Evolutionary conservation across 30 jellyfish, hydroid and myxozoan species (phyloP), one percentile per base, ranked within the genome.

Genomic region (Aurelia aurita): DNA sequence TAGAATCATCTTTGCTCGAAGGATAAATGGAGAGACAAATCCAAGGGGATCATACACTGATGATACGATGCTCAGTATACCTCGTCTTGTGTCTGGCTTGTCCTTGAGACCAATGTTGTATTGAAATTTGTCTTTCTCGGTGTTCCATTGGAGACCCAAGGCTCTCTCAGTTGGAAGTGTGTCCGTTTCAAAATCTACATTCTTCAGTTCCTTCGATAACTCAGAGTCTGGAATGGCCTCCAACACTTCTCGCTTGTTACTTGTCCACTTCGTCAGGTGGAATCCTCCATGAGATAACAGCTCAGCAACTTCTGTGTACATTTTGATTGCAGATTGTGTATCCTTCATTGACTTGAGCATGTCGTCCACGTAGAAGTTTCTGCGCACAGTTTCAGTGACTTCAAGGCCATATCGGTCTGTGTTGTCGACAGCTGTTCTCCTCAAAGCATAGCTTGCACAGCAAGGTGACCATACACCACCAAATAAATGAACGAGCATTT

Each of bases 401-500:
- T 20, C 45, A 22, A 27, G 74, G 39, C 26, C 39, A 20, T 12
- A 21, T 28, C 19, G 1, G 22, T 60, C 67, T 6, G 65, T 25
- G 34, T 77, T 77, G 46, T 77, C 88, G 6, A 34, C 31, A 32
- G 90, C 90, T 21, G 85, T 61, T 39, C n/a, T 62, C 58, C 73
- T 61, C 72, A 79, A 62, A 44, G 85, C 90, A 44, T 20, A 64
- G 45, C 66, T 65, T 27, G 84, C 88, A 54, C 88, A 77, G 25
- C 35, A 55, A 1, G 88, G 88, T 12, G 84, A 88, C 35, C 74
- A 80, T 20, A 93, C 62, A 20, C 88, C 91, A 5, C 94, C 94
- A 74, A 89, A 89, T 8, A 89, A 46, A 47, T 89, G 97, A 3
- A 80, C 89, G 60, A 43, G 20, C 89, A 89, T 80, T 21, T 74